phyloP scores from a whole-genome alignment of 2,113 vertebrate genomes.

The Dendropsophus ebraccatus region DNA sequence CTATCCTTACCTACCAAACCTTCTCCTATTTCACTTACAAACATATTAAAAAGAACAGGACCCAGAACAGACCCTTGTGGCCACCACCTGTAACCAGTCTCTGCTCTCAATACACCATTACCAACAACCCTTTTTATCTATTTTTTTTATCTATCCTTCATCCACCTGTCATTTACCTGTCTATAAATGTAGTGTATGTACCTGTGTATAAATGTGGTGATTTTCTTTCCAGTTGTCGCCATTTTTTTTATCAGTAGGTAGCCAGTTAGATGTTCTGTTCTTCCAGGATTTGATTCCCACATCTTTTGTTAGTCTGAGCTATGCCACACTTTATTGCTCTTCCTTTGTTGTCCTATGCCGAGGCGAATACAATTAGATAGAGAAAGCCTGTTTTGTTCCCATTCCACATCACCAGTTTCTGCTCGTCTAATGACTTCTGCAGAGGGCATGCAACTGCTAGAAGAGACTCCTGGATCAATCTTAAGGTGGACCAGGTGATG shows the following conservation, averaged over 20 bases:
- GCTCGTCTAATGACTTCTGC: conserved; percentile 42
- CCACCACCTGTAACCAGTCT: no score
- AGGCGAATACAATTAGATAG: conserved; percentile 39
- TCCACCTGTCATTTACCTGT: no score
- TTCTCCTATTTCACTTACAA: no score
- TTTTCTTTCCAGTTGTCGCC: background rate
- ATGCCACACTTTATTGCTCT: background rate
- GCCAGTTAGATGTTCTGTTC: background rate
- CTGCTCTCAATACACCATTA: no score
- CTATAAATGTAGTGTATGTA: no score
- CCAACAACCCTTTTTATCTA: no score
- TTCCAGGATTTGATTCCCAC: background rate
- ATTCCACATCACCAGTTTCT: conserved; percentile 35
- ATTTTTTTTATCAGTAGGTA: background rate
- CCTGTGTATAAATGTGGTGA: no score
- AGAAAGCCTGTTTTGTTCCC: conserved; percentile 34
- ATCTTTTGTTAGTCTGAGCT: conserved; percentile 7
- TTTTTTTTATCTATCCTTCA: no score
- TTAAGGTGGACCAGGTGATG: conserved; percentile 49
- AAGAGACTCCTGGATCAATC: conserved; percentile 33
- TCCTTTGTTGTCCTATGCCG: conserved; percentile 6
- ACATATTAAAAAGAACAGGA: no score
- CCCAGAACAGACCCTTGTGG: no score
- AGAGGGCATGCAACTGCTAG: conserved; percentile 33
- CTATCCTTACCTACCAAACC: no score